phyloP scores from a whole-genome alignment of 2,797 vertebrate genomes.

The Choloepus didactylus region DNA sequence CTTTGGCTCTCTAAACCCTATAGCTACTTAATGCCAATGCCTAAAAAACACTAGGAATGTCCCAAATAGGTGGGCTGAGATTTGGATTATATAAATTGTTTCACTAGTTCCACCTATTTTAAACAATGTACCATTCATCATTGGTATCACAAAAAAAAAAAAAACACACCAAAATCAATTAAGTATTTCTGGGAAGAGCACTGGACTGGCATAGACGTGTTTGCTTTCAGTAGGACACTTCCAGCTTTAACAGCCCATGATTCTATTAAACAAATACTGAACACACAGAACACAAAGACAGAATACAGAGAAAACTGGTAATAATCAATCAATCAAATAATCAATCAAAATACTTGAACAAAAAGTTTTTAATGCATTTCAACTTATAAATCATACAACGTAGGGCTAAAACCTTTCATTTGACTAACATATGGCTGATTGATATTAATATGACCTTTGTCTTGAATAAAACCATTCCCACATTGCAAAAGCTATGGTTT shows the following conservation, averaged over 20 bases:
- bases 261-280: slow-evolving; percentile 4
- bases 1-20: not conserved
- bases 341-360: slow-evolving; percentile 36
- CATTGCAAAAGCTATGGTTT: not conserved
- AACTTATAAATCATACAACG: slow-evolving; percentile 1
- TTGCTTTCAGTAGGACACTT: not conserved
- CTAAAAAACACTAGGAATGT: not conserved
- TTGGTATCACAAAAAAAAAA: slow-evolving; percentile 17
- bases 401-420: not conserved
- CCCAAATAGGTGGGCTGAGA: slow-evolving; percentile 19
- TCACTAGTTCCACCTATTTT: not conserved
- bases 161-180: slow-evolving; percentile 30
- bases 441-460: not conserved
- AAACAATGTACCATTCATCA: not conserved
- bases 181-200: slow-evolving; percentile 26
- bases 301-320: not conserved
- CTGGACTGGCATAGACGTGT: not conserved
- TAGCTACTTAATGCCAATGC: slow-evolving; percentile 11
- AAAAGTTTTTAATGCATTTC: not conserved
- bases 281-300: not conserved
- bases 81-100: not conserved
- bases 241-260: not conserved
- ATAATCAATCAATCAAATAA: too few species aligned
- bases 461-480: slow-evolving; percentile 5
- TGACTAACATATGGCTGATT: not conserved